Conservation (phyloP, 2,888 invertebrate species). For the Colletes collaris region DNA sequence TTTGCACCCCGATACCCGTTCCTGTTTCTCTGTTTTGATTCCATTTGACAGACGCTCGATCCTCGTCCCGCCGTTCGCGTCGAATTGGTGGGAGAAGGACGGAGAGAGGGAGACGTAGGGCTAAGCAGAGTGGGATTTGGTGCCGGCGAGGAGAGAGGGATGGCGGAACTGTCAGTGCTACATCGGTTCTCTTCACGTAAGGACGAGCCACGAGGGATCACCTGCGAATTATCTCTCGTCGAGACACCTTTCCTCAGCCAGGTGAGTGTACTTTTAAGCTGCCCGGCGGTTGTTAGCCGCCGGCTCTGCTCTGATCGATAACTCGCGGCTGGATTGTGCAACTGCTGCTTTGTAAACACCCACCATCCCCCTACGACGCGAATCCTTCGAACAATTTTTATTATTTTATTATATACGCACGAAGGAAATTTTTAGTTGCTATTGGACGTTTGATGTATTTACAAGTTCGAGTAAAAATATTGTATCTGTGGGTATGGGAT, state of each 20-base stretch:
- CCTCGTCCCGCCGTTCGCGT: constrained; percentile 31
- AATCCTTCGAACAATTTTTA: too few relatives aligned
- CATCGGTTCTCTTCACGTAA: constrained; percentile 76
- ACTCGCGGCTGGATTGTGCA: constrained; percentile 21
- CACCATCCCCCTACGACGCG: neutral
- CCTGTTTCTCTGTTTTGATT: constrained; percentile 29
- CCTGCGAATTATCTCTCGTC: constrained; percentile 55
- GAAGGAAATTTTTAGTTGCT: too few relatives aligned
- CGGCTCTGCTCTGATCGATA: constrained; percentile 5
- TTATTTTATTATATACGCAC: too few relatives aligned
- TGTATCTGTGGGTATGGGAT: too few relatives aligned
- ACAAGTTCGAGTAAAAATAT: too few relatives aligned
- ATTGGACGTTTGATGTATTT: too few relatives aligned
- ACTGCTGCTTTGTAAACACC: constrained; percentile 23
- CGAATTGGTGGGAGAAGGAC: constrained; percentile 55
- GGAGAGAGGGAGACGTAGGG: constrained; percentile 55
- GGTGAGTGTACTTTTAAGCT: constrained; percentile 50
- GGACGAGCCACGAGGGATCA: constrained; percentile 69
- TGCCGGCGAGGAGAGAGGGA: constrained; percentile 67
- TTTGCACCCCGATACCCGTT: neutral
- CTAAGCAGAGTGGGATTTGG: constrained; percentile 60
- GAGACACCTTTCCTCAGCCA: constrained; percentile 43
- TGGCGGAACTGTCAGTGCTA: constrained; percentile 73
- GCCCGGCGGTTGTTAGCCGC: constrained; percentile 30
- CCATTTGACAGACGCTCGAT: constrained; percentile 22